These are phyloP conservation scores for Drosophila virilis DNA, from an alignment of 1,140 invertebrate species.

Conservation along the genomic window DNA sequence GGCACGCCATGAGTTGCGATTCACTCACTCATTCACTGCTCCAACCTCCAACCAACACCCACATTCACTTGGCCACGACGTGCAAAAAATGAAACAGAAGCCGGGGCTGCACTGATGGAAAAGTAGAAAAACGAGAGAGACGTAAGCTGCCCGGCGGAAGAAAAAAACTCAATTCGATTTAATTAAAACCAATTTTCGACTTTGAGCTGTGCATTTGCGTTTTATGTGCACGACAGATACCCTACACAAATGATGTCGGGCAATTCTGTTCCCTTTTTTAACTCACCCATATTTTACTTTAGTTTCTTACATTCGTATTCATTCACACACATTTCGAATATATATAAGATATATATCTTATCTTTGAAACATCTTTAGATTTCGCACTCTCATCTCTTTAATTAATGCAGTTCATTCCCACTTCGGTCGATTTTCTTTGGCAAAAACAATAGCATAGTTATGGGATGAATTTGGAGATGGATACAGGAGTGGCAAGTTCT, in stretches of 20 bases:
- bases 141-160: slow-evolving; percentile 36
- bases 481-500: neutral
- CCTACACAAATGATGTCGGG: neutral
- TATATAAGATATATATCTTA: neutral
- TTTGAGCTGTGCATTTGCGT: slow-evolving; percentile 43
- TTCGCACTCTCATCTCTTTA: too few species aligned
- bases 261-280: too few species aligned
- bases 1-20: slow-evolving; percentile 54
- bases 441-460: slow-evolving; percentile 24
- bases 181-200: slow-evolving; percentile 83
- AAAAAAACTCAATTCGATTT: slow-evolving; percentile 80
- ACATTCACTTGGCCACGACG: slow-evolving; percentile 36
- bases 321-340: too few species aligned
- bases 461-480: slow-evolving; percentile 12
- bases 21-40: slow-evolving; percentile 44
- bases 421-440: neutral
- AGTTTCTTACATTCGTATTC: too few species aligned
- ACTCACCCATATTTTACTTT: too few species aligned
- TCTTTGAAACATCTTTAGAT: neutral
- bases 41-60: neutral
- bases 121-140: slow-evolving; percentile 49
- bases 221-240: slow-evolving; percentile 29
- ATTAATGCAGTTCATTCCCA: neutral
- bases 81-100: slow-evolving; percentile 49
- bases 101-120: slow-evolving; percentile 28